Base-by-base conservation (phyloP, 2,888 invertebrate genomes). In the Lypha dubia region DNA sequence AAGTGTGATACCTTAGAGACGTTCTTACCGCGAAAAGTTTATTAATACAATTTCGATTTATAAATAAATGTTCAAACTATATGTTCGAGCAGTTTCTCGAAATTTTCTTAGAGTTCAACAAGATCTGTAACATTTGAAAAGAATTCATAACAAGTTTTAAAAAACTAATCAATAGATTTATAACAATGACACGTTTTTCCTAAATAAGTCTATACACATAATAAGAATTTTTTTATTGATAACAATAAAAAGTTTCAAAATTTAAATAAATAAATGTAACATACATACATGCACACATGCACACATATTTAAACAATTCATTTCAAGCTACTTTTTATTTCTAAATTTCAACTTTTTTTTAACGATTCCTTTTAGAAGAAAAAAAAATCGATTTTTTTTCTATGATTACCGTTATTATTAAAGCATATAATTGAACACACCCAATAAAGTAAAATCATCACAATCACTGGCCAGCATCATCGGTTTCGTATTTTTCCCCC, bases 381-480 rank as follows among this genome's bases (percentile, higher is more conserved):
- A 44, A 68, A 41, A 44, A 41, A 62, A 71, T 24, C 35, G 46
- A 67, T 65, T 68, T 60, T 65, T 32, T 60, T 67, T 24, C 58
- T 56, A 67, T 75, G 86, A 86, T 86, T 86, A 87, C 87, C 85
- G 87, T 87, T 87, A 86, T 84, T 85, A 84, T 85, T 85, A 86
- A 86, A 81, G 80, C 79, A 84, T 84, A 83, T 87, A 86, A 86
- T 87, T 87, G 86, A 87, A 87, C 87, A 87, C 87, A 86, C 87
- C 87, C 87, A 85, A 84, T 87, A 85, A 85, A 87, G 84, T 83
- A 81, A 86, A 86, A 82, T 76, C 75, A 83, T 79, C 81, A 77
- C 84, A 84, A 84, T 84, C 84, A 63, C 79, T 70, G 60, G 73
- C 65, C 56, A 75, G 62, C 79, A 85, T 83, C 79, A 79, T 86